Conservation (phyloP, 2,113 vertebrate species). For the Condylura cristata region DNA sequence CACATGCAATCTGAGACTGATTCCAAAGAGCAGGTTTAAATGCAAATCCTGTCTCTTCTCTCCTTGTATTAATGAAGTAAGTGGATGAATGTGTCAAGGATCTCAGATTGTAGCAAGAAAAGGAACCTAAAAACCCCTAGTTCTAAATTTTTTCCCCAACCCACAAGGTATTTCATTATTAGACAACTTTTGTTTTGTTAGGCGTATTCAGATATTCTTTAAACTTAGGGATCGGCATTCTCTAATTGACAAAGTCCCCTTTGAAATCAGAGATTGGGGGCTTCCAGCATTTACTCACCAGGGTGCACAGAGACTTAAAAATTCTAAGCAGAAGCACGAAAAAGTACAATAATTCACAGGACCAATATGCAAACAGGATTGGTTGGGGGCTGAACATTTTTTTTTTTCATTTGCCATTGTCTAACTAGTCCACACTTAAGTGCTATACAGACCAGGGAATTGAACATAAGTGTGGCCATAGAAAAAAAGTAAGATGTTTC, state of each 20-base stretch:
- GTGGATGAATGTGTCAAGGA: rapidly evolving
- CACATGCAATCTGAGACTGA: too few species aligned
- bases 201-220: not conserved
- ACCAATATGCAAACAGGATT: not conserved
- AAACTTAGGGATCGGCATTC: not conserved
- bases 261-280: not conserved
- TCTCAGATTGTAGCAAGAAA: not conserved
- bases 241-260: not conserved
- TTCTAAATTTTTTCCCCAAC: not conserved
- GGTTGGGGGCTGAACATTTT: not conserved
- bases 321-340: not conserved
- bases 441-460: not conserved
- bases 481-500: not conserved
- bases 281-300: not conserved
- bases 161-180: not conserved
- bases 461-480: rapidly evolving
- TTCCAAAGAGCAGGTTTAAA: not conserved
- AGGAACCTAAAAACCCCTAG: not conserved
- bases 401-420: not conserved
- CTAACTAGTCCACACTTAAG: not conserved
- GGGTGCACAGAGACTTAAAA: not conserved
- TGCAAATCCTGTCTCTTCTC: too few species aligned
- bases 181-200: not conserved
- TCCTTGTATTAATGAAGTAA: not conserved
- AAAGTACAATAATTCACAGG: not conserved